phyloP scores from a whole-genome alignment of 2,888 invertebrate species.

The Drosophila cracens region DNA sequence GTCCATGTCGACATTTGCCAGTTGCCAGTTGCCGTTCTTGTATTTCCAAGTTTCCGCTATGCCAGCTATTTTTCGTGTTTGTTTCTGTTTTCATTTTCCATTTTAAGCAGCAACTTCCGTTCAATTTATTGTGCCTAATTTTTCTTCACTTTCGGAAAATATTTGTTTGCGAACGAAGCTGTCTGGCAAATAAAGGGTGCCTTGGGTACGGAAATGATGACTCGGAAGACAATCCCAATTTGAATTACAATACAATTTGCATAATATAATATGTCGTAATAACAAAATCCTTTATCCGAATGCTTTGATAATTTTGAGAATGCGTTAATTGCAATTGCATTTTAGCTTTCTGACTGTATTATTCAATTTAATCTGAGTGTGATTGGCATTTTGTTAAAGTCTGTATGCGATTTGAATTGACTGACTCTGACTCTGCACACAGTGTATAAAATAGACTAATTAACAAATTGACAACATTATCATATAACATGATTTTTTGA shows the following conservation, averaged over 20 bases:
- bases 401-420: neutral
- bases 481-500: neutral
- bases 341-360: neutral
- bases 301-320: neutral
- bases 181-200: conserved; percentile 42
- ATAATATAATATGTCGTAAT: neutral
- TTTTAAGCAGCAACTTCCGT: conserved; percentile 80
- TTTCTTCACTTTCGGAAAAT: conserved; percentile 71
- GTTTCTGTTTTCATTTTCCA: conserved; percentile 42
- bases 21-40: conserved; percentile 28
- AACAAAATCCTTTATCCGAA: neutral
- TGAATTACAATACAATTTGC: conserved; percentile 21
- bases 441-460: neutral
- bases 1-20: conserved; percentile 22
- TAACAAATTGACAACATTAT: conserved; percentile 6
- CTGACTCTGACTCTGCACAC: conserved; percentile 1
- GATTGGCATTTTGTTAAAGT: neutral
- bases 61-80: conserved; percentile 19
- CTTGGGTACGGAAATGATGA: conserved; percentile 7
- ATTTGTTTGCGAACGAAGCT: conserved; percentile 46
- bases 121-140: conserved; percentile 81
- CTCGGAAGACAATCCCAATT: conserved; percentile 33
- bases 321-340: neutral
- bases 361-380: neutral
- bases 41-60: conserved; percentile 44